phyloP scores from a whole-genome alignment of 2,888 invertebrate genomes.

The Gordius sp. region DNA sequence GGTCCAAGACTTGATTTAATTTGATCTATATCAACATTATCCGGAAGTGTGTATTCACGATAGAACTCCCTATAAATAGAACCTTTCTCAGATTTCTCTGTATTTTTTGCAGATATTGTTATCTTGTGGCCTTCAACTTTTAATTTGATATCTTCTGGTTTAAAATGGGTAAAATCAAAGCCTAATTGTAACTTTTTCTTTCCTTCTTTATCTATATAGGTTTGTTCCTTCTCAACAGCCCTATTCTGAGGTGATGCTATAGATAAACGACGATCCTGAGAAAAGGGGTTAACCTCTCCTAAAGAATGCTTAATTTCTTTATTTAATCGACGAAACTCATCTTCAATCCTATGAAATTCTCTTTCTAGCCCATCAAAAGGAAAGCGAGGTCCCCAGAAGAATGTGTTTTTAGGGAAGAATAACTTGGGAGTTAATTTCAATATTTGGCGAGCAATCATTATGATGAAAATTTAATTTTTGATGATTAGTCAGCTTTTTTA shows the following conservation, averaged over 20 bases:
- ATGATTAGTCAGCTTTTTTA: no score
- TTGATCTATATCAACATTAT: neutral
- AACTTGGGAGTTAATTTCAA: no score
- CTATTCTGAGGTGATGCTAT: neutral
- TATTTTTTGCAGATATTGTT: constrained; percentile 8
- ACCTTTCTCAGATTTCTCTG: neutral
- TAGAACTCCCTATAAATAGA: constrained; percentile 2
- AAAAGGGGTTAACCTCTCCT: neutral
- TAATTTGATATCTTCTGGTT: constrained; percentile 6
- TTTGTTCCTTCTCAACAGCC: constrained; percentile 6
- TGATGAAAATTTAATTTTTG: no score
- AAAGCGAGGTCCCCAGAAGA: neutral
- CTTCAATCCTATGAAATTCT: neutral
- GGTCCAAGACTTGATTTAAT: neutral
- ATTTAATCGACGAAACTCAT: neutral
- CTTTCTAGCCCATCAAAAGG: constrained; percentile 5
- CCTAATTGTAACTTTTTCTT: neutral
- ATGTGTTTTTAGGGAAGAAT: no score
- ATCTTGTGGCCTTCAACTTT: neutral
- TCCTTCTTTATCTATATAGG: constrained; percentile 12
- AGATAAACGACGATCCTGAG: neutral
- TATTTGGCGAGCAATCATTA: no score
- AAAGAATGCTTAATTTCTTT: neutral
- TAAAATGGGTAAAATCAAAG: constrained; percentile 4
- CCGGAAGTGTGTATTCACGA: neutral